These are phyloP conservation scores for Laspeyria flexula DNA, from an alignment of 2,888 invertebrate genomes.

Conservation along the genomic window DNA sequence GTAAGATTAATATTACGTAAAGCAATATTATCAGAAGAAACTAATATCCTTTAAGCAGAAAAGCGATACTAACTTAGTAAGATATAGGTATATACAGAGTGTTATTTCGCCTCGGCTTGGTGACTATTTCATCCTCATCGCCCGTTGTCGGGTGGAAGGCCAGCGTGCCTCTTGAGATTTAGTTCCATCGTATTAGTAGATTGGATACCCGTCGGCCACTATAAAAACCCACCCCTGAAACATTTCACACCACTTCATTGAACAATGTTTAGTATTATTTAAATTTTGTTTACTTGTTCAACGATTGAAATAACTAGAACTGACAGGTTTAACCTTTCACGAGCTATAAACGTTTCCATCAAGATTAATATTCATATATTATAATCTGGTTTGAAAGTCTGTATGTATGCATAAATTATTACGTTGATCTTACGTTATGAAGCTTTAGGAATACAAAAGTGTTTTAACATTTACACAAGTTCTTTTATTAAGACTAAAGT, in stretches of 20 bases:
- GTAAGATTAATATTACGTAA: too few species aligned
- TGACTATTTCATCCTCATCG: constrained; percentile 8
- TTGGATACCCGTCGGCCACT: constrained; percentile 55
- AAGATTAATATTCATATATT: neutral
- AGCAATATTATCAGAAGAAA: too few species aligned
- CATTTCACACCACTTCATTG: constrained; percentile 43
- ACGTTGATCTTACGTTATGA: too few species aligned
- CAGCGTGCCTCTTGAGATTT: constrained; percentile 50
- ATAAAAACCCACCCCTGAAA: constrained; percentile 50
- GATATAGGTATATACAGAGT: too few species aligned
- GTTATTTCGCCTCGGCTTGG: constrained; percentile 2
- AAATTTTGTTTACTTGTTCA: constrained; percentile 42
- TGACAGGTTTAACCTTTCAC: constrained; percentile 25
- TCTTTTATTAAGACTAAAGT: too few species aligned
- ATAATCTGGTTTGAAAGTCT: too few species aligned
- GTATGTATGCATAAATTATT: neutral
- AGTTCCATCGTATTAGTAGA: constrained; percentile 60
- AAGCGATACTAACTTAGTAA: neutral
- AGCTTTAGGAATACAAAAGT: too few species aligned
- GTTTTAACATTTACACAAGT: too few species aligned
- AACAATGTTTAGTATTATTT: constrained; percentile 44
- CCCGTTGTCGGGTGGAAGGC: constrained; percentile 32
- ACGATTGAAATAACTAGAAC: constrained; percentile 25
- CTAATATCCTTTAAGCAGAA: too few species aligned
- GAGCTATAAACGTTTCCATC: neutral